These are phyloP conservation scores for Marronus borbonicus DNA, from an alignment of 2,888 invertebrate species.

Conservation along the genomic window DNA sequence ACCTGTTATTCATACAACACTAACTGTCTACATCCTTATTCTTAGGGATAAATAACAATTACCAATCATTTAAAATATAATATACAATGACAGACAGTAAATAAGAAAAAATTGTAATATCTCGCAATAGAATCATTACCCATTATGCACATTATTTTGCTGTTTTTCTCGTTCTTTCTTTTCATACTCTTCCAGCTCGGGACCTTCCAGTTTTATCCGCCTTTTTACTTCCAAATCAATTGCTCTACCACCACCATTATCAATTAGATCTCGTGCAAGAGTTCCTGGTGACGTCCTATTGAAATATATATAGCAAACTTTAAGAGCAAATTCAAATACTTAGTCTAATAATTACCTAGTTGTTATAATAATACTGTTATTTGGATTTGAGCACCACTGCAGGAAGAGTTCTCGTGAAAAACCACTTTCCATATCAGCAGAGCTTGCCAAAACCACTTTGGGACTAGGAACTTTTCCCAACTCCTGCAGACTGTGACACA, in stretches of 20 bases:
- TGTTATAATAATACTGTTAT: constrained; percentile 96
- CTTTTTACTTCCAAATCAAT: constrained; percentile 81
- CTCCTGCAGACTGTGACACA: constrained; percentile 94
- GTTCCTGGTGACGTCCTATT: constrained; percentile 85
- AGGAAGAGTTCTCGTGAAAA: constrained; percentile 95
- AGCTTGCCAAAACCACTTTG: constrained; percentile 95
- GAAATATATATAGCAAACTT: background rate
- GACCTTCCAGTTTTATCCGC: constrained; percentile 83
- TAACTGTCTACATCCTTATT: too few species aligned
- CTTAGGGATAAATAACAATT: too few species aligned
- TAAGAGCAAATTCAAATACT: background rate
- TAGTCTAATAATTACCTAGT: constrained; percentile 74
- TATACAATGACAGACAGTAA: too few species aligned
- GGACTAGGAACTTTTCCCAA: constrained; percentile 90
- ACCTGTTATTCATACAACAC: too few species aligned
- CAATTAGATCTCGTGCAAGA: constrained; percentile 84
- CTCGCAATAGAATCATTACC: constrained; percentile 55
- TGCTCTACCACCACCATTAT: constrained; percentile 81
- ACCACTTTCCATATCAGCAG: constrained; percentile 95
- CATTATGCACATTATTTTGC: constrained; percentile 61
- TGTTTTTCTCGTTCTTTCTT: constrained; percentile 76
- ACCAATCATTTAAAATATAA: too few species aligned
- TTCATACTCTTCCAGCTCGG: constrained; percentile 84
- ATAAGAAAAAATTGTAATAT: too few species aligned
- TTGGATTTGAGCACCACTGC: constrained; percentile 92